Conservation (phyloP, 2,888 invertebrate species). For the Zhengitettix transpicula region DNA sequence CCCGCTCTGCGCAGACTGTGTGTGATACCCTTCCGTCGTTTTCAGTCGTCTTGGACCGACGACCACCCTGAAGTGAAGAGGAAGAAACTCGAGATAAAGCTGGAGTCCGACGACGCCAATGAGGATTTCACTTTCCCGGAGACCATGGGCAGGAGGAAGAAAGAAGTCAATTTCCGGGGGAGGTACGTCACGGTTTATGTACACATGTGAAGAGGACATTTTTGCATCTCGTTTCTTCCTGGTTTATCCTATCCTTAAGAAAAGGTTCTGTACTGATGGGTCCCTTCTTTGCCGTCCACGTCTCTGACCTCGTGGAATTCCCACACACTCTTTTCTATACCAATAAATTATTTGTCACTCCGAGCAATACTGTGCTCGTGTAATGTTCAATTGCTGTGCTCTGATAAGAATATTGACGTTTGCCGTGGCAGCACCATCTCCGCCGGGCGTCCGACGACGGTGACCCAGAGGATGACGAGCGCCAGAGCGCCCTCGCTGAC, state of each 20-base stretch:
- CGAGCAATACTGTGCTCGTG: background rate
- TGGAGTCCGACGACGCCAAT: conserved; percentile 54
- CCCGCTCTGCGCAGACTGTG: background rate
- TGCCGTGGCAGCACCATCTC: background rate
- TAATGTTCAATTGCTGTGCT: background rate
- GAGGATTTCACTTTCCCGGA: conserved; percentile 50
- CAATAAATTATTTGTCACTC: too few species aligned
- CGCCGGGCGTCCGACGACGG: background rate
- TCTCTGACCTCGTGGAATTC: too few species aligned
- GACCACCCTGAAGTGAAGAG: conserved; percentile 37
- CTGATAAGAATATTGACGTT: background rate
- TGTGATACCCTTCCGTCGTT: background rate
- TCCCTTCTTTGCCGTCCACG: too few species aligned
- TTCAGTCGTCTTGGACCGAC: conserved; percentile 17
- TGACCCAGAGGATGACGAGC: background rate
- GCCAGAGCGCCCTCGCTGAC: background rate
- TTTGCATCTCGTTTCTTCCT: too few species aligned
- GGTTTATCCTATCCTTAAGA: too few species aligned
- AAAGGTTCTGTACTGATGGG: too few species aligned
- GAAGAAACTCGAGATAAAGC: conserved; percentile 46
- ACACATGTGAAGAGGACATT: too few species aligned
- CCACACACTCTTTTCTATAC: too few species aligned
- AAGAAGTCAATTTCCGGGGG: background rate
- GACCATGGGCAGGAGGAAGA: conserved; percentile 20
- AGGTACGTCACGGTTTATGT: too few species aligned